Evolutionary conservation across 2,113 vertebrate genomes (phyloP).

Genomic region (Ciconia boyciana): DNA sequence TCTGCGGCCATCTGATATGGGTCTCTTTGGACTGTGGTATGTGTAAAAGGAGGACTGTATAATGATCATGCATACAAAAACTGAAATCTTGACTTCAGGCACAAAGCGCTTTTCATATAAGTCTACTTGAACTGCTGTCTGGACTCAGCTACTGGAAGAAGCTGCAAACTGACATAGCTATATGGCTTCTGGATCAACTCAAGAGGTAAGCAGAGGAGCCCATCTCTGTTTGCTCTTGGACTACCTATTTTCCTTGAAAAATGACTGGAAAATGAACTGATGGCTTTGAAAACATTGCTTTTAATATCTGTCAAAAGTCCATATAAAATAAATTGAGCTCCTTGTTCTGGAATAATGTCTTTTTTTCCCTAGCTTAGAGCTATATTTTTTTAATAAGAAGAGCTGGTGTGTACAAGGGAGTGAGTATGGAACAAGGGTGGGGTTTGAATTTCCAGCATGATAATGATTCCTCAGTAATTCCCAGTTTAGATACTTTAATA

Average conservation of each 20-base stretch:
- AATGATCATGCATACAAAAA: accelerated
- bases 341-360: not conserved
- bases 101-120: not conserved
- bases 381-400: not conserved
- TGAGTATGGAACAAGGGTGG: not conserved
- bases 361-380: not conserved
- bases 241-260: not conserved
- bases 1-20: not conserved
- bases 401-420: not conserved
- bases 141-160: not conserved
- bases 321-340: not conserved
- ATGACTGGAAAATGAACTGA: not conserved
- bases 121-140: not conserved
- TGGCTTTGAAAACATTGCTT: not conserved
- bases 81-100: not conserved
- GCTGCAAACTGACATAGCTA: not conserved
- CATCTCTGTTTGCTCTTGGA: not conserved
- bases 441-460: not conserved
- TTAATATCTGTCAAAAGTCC: not conserved
- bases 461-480: not conserved
- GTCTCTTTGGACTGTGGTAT: not conserved
- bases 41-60: not conserved
- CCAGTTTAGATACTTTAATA: not conserved
- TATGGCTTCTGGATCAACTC: not conserved
- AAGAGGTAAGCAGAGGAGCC: not conserved